A percentile compares a stretch with the other conserved stretches of the same genome.
Evolutionary conservation across 1,140 invertebrate species (phyloP).

Genomic region (Artemia franciscana): DNA sequence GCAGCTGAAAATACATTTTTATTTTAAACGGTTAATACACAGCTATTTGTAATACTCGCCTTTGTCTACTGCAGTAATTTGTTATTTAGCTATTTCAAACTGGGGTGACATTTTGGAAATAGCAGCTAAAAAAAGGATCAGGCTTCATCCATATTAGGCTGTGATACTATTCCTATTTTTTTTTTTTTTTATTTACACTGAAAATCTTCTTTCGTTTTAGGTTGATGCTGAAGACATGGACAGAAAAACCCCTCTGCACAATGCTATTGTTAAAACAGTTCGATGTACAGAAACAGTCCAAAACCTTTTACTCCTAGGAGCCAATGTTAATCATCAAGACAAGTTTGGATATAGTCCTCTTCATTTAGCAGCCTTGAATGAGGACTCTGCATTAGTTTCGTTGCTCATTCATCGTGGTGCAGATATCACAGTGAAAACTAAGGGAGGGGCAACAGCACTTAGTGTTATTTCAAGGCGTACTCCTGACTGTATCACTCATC

Average conservation of each 20-base stretch:
- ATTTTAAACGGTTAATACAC: too few relatives aligned
- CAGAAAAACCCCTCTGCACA: constrained; percentile 45
- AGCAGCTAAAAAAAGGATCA: too few relatives aligned
- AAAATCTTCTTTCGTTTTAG: constrained; percentile 22
- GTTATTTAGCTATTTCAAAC: too few relatives aligned
- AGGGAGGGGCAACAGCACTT: constrained; percentile 52
- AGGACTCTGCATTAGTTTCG: constrained; percentile 55
- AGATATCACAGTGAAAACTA: constrained; percentile 55
- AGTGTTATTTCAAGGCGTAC: constrained; percentile 54
- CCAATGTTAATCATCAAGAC: constrained; percentile 59
- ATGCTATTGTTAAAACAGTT: constrained; percentile 47
- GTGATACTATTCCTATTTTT: too few relatives aligned
- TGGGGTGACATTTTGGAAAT: too few relatives aligned
- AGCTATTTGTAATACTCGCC: too few relatives aligned
- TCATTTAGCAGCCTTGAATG: constrained; percentile 61
- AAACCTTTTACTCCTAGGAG: constrained; percentile 41
- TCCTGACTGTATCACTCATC: constrained; percentile 50
- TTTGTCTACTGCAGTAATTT: too few relatives aligned
- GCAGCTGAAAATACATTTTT: too few relatives aligned
- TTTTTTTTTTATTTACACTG: too few relatives aligned
- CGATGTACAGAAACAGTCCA: constrained; percentile 39
- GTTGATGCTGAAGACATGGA: constrained; percentile 50
- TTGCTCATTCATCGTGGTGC: constrained; percentile 56
- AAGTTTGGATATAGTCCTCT: constrained; percentile 69
- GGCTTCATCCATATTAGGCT: too few relatives aligned